Conservation (phyloP, 30 jellyfish, hydroid and myxozoan genomes). For the Chrysaora quinquecirrha region DNA sequence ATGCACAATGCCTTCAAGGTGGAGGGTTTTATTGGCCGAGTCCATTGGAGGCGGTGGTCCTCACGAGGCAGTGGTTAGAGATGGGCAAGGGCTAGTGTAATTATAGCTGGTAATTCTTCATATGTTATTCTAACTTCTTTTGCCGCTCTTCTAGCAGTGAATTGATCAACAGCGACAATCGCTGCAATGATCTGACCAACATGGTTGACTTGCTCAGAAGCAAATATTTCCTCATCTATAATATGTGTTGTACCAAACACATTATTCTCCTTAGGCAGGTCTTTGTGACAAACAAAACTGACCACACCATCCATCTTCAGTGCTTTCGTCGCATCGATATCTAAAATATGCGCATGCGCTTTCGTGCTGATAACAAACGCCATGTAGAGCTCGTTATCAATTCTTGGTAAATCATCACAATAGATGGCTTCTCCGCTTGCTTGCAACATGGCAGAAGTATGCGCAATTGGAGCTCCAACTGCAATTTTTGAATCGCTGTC, state of each 20-base stretch:
- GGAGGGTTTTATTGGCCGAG: too few species aligned
- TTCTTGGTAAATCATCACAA: conserved; percentile 35
- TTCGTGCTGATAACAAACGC: conserved; percentile 27
- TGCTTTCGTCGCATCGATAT: conserved; percentile 27
- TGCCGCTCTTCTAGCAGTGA: too few species aligned
- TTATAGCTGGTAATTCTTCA: too few species aligned
- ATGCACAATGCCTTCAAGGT: too few species aligned
- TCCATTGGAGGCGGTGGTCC: too few species aligned
- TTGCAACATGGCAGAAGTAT: conserved; percentile 24
- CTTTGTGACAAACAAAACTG: conserved; percentile 28
- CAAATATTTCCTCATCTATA: conserved; percentile 47
- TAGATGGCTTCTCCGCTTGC: conserved; percentile 49
- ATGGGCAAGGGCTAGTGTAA: too few species aligned
- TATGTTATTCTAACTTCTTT: too few species aligned
- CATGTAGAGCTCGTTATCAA: conserved; percentile 18
- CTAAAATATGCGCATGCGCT: conserved; percentile 33
- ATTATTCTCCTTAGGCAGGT: conserved; percentile 18
- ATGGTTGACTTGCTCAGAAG: conserved; percentile 11
- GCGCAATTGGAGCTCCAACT: conserved; percentile 34
- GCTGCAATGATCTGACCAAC: not conserved
- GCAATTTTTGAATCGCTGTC: not conserved
- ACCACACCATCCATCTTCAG: conserved; percentile 35
- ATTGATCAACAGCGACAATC: too few species aligned
- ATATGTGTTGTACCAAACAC: too few species aligned
- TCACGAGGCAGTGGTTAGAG: too few species aligned